A percentile compares a stretch with the other conserved stretches of the same genome.
Evolutionary conservation across 2,113 vertebrate genomes (phyloP).

Genomic region (Thermophis baileyi): DNA sequence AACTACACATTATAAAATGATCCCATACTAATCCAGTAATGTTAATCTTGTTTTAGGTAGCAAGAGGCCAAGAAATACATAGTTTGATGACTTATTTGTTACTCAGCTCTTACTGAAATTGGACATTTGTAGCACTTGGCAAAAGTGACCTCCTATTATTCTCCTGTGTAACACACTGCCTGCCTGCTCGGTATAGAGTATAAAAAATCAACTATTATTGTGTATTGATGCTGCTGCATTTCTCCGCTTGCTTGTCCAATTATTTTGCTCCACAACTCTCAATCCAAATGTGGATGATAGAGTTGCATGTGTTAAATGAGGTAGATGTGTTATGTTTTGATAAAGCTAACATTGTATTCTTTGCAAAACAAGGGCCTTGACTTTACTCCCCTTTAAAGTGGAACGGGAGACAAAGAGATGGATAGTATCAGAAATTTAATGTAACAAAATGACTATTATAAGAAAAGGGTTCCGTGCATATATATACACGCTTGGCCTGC

Average conservation of each 20-base stretch:
- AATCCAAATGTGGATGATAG: background rate
- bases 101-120: conserved; percentile 14
- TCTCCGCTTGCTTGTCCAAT: background rate
- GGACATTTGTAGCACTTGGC: background rate
- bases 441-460: background rate
- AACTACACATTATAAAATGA: background rate
- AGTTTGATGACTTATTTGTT: background rate
- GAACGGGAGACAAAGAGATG: background rate
- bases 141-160: background rate
- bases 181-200: background rate
- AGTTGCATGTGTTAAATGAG: background rate
- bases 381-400: background rate
- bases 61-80: background rate
- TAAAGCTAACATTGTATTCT: background rate
- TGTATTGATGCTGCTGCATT: background rate
- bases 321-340: background rate
- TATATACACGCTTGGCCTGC: too few species aligned
- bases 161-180: background rate
- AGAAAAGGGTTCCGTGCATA: background rate
- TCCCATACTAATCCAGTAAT: background rate
- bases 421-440: background rate
- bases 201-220: background rate
- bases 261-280: background rate
- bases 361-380: background rate
- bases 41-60: conserved; percentile 4